Evolutionary conservation across 1,140 invertebrate genomes (phyloP).

Genomic region (Pectinophora gossypiella): DNA sequence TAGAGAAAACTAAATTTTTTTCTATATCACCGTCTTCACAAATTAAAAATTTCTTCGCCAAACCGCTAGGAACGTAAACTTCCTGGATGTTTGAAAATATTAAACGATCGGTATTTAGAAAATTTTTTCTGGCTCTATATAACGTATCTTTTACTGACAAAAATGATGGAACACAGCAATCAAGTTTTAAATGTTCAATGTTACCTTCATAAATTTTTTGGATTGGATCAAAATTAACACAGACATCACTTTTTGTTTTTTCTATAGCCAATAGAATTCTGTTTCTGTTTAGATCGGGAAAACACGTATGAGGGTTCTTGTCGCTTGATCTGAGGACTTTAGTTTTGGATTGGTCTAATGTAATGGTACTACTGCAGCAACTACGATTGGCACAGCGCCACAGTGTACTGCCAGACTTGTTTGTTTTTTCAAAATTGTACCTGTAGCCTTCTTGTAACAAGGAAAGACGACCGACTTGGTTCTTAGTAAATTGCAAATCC

Average conservation of each 20-base stretch:
- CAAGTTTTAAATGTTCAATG: background rate
- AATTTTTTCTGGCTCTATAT: background rate
- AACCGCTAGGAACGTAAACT: background rate
- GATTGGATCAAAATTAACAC: background rate
- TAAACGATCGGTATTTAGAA: background rate
- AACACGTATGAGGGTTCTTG: too few species aligned
- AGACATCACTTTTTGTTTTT: background rate
- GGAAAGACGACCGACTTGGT: too few species aligned
- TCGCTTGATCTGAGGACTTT: too few species aligned
- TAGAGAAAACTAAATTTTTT: too few species aligned
- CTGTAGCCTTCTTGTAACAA: too few species aligned
- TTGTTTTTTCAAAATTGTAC: too few species aligned
- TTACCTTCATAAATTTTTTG: background rate
- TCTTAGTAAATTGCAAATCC: too few species aligned
- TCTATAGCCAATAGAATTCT: background rate
- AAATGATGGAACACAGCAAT: background rate
- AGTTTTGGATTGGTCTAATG: too few species aligned
- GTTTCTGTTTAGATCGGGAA: too few species aligned
- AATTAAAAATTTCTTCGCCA: conserved; percentile 1
- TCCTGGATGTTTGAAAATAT: background rate
- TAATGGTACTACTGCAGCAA: too few species aligned
- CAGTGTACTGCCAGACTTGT: too few species aligned
- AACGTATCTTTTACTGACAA: background rate
- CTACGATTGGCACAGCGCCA: too few species aligned
- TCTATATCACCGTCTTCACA: conserved; percentile 1